These are phyloP conservation scores for Aldrovandia affinis DNA, from an alignment of 2,797 vertebrate genomes.

Conservation along the genomic window DNA sequence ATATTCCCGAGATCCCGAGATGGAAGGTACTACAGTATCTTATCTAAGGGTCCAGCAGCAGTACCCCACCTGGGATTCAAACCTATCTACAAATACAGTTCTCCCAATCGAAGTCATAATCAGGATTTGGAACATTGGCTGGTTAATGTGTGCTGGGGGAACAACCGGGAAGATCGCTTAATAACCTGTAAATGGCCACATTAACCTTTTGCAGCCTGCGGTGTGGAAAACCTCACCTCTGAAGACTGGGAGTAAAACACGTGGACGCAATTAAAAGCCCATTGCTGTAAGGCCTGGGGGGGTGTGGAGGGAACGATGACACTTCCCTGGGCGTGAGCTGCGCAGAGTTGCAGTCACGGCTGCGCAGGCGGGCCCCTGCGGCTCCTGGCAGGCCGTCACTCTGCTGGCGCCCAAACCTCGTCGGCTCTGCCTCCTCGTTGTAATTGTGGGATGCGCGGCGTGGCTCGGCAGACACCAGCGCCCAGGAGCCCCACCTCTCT, in stretches of 20 bases:
- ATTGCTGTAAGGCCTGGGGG: neutral
- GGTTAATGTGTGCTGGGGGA: neutral
- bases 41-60: neutral
- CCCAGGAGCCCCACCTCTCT: conserved; percentile 60
- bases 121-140: neutral
- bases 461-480: conserved; percentile 72
- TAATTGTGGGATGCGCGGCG: conserved; percentile 88
- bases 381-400: conserved; percentile 32
- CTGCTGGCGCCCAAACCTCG: conserved; percentile 47
- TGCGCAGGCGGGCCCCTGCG: neutral
- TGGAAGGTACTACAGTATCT: neutral
- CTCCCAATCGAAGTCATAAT: neutral
- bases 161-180: neutral
- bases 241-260: neutral
- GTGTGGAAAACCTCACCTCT: neutral
- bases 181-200: neutral
- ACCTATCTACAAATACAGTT: neutral
- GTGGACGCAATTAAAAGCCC: neutral
- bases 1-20: neutral
- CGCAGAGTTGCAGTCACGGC: neutral
- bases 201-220: neutral
- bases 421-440: conserved; percentile 80
- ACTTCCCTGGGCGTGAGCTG: neutral
- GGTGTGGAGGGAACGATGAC: neutral
- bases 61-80: neutral